Evolutionary conservation across 1,140 invertebrate species (phyloP).

Genomic region (Contarinia nasturtii): DNA sequence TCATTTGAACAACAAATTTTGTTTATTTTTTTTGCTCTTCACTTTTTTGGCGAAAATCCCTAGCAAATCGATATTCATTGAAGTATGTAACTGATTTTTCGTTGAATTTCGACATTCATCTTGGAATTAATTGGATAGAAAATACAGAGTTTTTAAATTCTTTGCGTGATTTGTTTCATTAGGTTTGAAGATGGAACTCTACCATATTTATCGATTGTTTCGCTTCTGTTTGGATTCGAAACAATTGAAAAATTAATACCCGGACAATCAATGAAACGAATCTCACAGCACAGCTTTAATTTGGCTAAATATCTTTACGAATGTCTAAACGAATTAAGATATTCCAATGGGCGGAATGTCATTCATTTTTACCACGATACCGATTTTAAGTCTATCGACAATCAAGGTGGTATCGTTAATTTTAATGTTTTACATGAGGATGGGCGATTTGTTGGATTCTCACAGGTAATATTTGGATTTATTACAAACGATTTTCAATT

Average conservation of each 20-base stretch:
- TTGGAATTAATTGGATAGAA: no score
- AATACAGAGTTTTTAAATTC: background rate
- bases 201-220: conserved; percentile 67
- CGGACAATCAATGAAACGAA: conserved; percentile 37
- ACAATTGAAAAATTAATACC: conserved; percentile 35
- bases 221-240: conserved; percentile 66
- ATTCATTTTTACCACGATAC: conserved; percentile 54
- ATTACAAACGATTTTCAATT: no score
- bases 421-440: conserved; percentile 70
- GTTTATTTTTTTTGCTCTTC: no score
- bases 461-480: conserved; percentile 44
- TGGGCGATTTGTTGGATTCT: conserved; percentile 69
- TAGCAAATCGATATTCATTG: no score
- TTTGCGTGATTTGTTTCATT: conserved; percentile 6
- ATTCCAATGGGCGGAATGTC: conserved; percentile 48
- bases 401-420: conserved; percentile 72
- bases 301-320: conserved; percentile 55
- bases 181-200: conserved; percentile 92
- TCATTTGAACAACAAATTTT: no score
- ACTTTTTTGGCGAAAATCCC: no score
- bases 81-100: no score
- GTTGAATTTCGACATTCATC: no score
- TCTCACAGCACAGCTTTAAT: conserved; percentile 54
- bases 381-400: conserved; percentile 34
- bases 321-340: conserved; percentile 39